A percentile compares a stretch with the other conserved stretches of the same genome.
phyloP scores from a whole-genome alignment of 2,888 invertebrate genomes.

The Drosophila nr. fundita region DNA sequence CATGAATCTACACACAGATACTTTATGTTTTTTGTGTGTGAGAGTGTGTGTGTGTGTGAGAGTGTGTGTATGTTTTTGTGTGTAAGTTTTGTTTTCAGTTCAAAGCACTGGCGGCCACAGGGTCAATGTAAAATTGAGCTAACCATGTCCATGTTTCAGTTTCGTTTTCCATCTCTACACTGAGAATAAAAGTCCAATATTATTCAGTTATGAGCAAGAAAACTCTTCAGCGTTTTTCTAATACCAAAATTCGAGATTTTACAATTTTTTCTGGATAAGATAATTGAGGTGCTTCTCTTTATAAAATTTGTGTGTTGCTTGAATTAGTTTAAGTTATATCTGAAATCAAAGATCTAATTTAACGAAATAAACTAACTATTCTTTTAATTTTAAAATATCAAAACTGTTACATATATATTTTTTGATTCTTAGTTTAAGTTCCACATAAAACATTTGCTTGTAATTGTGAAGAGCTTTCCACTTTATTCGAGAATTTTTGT shows the following conservation, averaged over 20 bases:
- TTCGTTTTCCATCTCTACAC: slow-evolving; percentile 33
- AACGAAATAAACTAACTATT: not conserved
- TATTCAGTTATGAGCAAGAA: not conserved
- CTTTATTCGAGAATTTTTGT: not conserved
- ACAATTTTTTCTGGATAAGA: not conserved
- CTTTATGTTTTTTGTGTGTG: slow-evolving; percentile 3
- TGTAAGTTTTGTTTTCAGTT: slow-evolving; percentile 61
- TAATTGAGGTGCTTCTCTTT: not conserved
- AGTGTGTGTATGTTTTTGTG: slow-evolving; percentile 8
- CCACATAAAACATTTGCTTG: not conserved
- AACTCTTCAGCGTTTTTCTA: not conserved
- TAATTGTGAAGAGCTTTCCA: not conserved
- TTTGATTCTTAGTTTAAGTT: not conserved
- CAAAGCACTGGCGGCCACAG: slow-evolving; percentile 64
- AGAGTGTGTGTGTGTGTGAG: slow-evolving; percentile 9
- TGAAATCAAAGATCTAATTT: not conserved
- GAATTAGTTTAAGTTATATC: not conserved
- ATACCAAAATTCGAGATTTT: not conserved
- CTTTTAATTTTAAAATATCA: not conserved
- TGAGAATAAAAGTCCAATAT: not conserved
- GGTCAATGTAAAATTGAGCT: slow-evolving; percentile 66
- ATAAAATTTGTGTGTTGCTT: not conserved
- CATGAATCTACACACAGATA: slow-evolving; percentile 22
- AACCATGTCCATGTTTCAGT: slow-evolving; percentile 53
- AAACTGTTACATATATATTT: not conserved